These are phyloP conservation scores for Clivina fossor DNA, from an alignment of 2,888 invertebrate species.

Conservation along the genomic window DNA sequence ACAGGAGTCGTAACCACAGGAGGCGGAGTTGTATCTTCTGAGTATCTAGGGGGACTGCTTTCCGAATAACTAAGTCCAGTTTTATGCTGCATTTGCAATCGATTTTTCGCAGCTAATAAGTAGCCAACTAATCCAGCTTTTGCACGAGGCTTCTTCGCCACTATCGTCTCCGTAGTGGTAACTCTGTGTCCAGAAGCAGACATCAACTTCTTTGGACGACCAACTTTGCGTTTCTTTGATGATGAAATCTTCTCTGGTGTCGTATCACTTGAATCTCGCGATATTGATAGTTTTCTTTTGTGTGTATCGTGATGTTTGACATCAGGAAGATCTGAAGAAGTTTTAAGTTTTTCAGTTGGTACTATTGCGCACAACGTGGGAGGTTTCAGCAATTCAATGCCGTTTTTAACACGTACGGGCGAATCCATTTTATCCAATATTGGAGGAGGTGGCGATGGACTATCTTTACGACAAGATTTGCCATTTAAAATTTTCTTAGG, in stretches of 20 bases:
- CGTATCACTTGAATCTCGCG: conserved; percentile 44
- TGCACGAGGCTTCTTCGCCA: conserved; percentile 74
- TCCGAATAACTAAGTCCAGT: conserved; percentile 57
- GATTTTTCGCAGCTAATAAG: conserved; percentile 65
- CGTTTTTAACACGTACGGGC: conserved; percentile 42
- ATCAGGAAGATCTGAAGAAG: conserved; percentile 22
- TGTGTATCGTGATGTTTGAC: conserved; percentile 25
- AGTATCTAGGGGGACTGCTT: conserved; percentile 57
- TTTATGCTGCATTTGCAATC: conserved; percentile 56
- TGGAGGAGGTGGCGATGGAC: conserved; percentile 47
- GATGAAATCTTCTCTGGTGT: conserved; percentile 49
- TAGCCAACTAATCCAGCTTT: conserved; percentile 68
- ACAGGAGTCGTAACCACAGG: conserved; percentile 28
- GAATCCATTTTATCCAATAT: conserved; percentile 48
- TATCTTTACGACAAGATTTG: too few species aligned
- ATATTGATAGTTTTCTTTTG: conserved; percentile 38
- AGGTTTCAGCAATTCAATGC: conserved; percentile 50
- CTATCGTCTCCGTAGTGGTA: conserved; percentile 75
- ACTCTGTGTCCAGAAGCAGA: conserved; percentile 59
- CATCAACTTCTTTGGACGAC: conserved; percentile 71
- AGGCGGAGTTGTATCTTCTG: conserved; percentile 45
- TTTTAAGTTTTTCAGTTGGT: conserved; percentile 37
- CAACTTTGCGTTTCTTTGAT: conserved; percentile 80
- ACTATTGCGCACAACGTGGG: conserved; percentile 49
- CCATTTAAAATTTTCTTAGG: background rate